Conservation (phyloP, 2,797 vertebrate species). For the Enteromius anoplus region DNA sequence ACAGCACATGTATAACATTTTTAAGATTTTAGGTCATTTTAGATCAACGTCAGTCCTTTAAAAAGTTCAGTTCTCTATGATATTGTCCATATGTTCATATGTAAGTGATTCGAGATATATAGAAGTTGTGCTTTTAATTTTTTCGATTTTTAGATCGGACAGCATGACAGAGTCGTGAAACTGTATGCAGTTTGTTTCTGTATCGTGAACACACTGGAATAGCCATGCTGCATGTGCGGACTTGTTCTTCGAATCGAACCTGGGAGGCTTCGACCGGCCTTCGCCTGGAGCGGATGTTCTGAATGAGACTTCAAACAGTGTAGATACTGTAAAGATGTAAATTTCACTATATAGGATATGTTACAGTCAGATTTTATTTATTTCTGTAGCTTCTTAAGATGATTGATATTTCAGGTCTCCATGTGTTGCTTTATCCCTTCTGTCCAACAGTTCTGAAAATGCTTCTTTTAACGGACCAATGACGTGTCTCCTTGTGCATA, state of each 20-base stretch:
- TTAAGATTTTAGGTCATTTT: conserved; percentile 55
- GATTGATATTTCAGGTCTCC: conserved; percentile 83
- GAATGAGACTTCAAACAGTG: conserved; percentile 86
- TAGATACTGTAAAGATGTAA: conserved; percentile 82
- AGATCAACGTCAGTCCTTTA: conserved; percentile 52
- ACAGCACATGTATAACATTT: conserved; percentile 48
- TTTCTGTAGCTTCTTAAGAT: conserved; percentile 83
- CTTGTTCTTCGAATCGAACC: conserved; percentile 2
- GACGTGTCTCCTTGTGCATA: conserved; percentile 73
- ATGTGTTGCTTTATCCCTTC: conserved; percentile 76
- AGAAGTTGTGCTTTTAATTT: conserved; percentile 53
- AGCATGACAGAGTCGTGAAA: conserved; percentile 52
- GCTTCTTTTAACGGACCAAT: conserved; percentile 60
- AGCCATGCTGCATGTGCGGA: conserved; percentile 6
- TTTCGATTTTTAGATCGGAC: conserved; percentile 37
- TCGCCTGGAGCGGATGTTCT: conserved; percentile 25
- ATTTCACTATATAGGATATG: conserved; percentile 71
- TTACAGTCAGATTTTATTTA: conserved; percentile 87
- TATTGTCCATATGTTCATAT: conserved; percentile 50
- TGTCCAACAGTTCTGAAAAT: conserved; percentile 53
- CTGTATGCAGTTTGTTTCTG: conserved; percentile 30
- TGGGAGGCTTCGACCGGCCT: conserved; percentile 66
- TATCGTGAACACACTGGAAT: conserved; percentile 35
- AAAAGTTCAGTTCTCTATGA: conserved; percentile 43
- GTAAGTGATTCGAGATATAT: conserved; percentile 44